Percentiles rank a stretch among this genome's conserved stretches.
Conservation (phyloP, 2,888 invertebrate species). For the Drosophila yooni region DNA sequence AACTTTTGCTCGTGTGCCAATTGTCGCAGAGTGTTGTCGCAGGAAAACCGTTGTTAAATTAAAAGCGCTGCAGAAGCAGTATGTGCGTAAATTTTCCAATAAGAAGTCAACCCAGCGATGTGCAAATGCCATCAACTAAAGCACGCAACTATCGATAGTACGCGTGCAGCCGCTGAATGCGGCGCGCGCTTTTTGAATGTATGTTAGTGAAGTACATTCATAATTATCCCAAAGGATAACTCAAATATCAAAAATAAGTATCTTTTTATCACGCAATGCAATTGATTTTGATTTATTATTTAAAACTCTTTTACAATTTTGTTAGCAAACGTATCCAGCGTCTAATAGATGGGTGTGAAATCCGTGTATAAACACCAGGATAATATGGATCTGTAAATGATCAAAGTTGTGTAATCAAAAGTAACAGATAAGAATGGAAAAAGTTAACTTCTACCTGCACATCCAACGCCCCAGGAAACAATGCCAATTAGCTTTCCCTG, state of each 20-base stretch:
- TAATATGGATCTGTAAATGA: slow-evolving; percentile 74
- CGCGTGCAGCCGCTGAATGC: accelerated
- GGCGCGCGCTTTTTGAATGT: slow-evolving; percentile 36
- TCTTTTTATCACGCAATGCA: slow-evolving; percentile 14
- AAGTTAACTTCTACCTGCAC: slow-evolving; percentile 59
- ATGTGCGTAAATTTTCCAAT: slow-evolving; percentile 54
- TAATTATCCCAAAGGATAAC: neutral
- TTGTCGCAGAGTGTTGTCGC: neutral
- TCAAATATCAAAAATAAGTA: neutral
- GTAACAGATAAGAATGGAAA: neutral
- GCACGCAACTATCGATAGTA: slow-evolving; percentile 42
- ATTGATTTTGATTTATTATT: slow-evolving; percentile 10
- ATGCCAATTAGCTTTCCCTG: slow-evolving; percentile 79
- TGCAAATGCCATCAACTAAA: neutral
- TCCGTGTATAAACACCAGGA: slow-evolving; percentile 82
- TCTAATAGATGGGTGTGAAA: slow-evolving; percentile 79
- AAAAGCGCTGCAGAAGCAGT: slow-evolving; percentile 34
- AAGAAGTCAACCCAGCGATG: slow-evolving; percentile 44
- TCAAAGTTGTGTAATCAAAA: neutral
- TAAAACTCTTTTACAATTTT: slow-evolving; percentile 61
- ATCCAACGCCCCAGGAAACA: slow-evolving; percentile 84
- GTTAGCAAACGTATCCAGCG: slow-evolving; percentile 79
- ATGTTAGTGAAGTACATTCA: neutral
- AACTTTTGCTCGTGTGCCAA: slow-evolving; percentile 1
- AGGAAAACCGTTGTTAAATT: slow-evolving; percentile 34